phyloP scores from a whole-genome alignment of 2,888 invertebrate species.

The Eugnorisma glareosa region DNA sequence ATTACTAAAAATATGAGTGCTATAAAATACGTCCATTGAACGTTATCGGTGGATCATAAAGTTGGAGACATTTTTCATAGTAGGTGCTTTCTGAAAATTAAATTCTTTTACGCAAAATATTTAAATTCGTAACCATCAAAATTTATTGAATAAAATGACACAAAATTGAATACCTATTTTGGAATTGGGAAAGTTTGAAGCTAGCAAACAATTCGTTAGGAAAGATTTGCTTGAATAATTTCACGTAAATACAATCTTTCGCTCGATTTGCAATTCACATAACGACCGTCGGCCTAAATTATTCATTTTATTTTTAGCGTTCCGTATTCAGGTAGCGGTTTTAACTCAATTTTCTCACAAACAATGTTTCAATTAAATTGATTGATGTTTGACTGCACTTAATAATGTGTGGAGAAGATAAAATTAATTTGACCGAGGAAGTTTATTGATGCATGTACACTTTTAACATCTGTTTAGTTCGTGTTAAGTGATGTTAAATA shows the following conservation, averaged over 20 bases:
- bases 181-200: slow-evolving; percentile 81
- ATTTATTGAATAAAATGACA: slow-evolving; percentile 67
- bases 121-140: slow-evolving; percentile 57
- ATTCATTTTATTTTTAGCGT: slow-evolving; percentile 79
- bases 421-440: slow-evolving; percentile 44
- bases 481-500: slow-evolving; percentile 30
- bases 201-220: slow-evolving; percentile 88
- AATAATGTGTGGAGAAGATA: slow-evolving; percentile 58
- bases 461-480: slow-evolving; percentile 22
- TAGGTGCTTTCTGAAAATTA: slow-evolving; percentile 48
- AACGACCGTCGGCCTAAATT: slow-evolving; percentile 75
- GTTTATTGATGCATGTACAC: slow-evolving; percentile 9
- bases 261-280: slow-evolving; percentile 86
- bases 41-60: slow-evolving; percentile 55
- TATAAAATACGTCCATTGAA: slow-evolving; percentile 53
- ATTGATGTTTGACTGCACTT: slow-evolving; percentile 65
- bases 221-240: slow-evolving; percentile 85
- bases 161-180: slow-evolving; percentile 75
- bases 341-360: slow-evolving; percentile 62
- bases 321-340: slow-evolving; percentile 67
- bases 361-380: slow-evolving; percentile 68
- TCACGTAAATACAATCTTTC: slow-evolving; percentile 85
- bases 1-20: slow-evolving; percentile 51
- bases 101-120: slow-evolving; percentile 55
- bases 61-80: slow-evolving; percentile 44